Percentiles rank a stretch among this genome's conserved stretches.
Evolutionary conservation across 2,888 invertebrate genomes (phyloP).

Genomic region (Caenorhabditis zanzibari): DNA sequence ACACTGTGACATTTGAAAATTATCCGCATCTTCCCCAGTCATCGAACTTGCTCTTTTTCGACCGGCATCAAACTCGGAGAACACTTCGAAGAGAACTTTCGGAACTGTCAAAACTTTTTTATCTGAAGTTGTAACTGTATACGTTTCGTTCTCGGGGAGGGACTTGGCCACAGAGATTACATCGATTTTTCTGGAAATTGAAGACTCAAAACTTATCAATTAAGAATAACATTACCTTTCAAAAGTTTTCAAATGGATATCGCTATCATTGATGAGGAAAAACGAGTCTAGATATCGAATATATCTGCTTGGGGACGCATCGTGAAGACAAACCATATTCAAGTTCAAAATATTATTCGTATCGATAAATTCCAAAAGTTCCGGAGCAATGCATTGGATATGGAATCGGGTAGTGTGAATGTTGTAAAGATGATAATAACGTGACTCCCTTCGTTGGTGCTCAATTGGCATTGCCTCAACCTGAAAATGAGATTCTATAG

Average conservation of each 20-base stretch:
- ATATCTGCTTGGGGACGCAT: background rate
- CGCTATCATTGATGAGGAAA: background rate
- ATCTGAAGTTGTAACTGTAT: background rate
- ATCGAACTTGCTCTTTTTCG: background rate
- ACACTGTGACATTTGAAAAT: background rate
- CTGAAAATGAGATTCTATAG: no score
- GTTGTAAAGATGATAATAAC: background rate
- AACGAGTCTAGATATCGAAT: background rate
- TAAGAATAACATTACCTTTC: background rate
- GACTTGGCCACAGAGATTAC: background rate
- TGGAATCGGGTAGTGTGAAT: background rate
- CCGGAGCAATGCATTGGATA: background rate
- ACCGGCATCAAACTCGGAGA: conserved; percentile 9
- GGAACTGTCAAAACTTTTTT: background rate
- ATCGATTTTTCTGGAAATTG: conserved; percentile 20
- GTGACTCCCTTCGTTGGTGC: background rate
- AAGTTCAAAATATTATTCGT: conserved; percentile 3
- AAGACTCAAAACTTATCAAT: background rate
- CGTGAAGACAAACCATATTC: background rate
- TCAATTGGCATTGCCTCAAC: background rate
- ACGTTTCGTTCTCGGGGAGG: background rate
- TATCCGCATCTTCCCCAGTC: background rate
- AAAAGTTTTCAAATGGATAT: background rate
- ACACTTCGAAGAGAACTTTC: conserved; percentile 19
- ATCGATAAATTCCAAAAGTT: background rate